A percentile compares a stretch with the other conserved stretches of the same genome.
These are phyloP conservation scores for Lasioglossum oenotherae DNA, from an alignment of 2,888 invertebrate genomes.

Conservation along the genomic window DNA sequence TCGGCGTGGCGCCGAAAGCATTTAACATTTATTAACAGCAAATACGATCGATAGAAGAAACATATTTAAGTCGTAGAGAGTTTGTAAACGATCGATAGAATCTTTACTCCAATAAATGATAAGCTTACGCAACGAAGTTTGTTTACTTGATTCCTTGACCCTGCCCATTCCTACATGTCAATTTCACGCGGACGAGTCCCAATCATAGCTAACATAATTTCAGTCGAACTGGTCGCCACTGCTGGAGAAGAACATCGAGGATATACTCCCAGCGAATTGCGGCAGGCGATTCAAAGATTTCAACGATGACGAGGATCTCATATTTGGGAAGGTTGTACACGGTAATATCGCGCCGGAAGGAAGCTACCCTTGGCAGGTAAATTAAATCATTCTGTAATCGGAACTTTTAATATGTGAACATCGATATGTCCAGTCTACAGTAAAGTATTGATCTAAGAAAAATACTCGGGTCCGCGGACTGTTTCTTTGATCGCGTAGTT, in stretches of 20 bases:
- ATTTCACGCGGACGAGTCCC: conserved; percentile 9
- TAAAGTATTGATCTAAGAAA: too few relatives aligned
- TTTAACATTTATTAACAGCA: too few relatives aligned
- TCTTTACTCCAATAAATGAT: conserved; percentile 50
- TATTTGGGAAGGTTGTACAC: conserved; percentile 87
- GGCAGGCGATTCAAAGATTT: conserved; percentile 86
- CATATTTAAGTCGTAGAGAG: not conserved
- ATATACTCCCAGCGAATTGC: conserved; percentile 84
- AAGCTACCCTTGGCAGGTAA: conserved; percentile 91
- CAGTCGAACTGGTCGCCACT: conserved; percentile 56
- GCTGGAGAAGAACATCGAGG: conserved; percentile 67
- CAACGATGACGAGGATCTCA: conserved; percentile 82
- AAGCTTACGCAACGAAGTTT: conserved; percentile 43
- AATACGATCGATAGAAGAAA: too few relatives aligned
- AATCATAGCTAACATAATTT: conserved; percentile 41
- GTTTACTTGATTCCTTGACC: conserved; percentile 68
- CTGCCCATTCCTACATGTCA: conserved; percentile 52
- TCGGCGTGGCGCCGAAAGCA: too few relatives aligned
- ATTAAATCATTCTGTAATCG: conserved; percentile 3
- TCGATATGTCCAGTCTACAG: not conserved
- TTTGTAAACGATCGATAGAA: conserved; percentile 35
- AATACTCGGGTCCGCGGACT: too few relatives aligned
- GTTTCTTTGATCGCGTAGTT: too few relatives aligned
- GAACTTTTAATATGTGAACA: not conserved
- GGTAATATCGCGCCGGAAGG: conserved; percentile 88